Evolutionary conservation across 1,140 invertebrate species (phyloP).

Genomic region (Arctopsyche grandis): DNA sequence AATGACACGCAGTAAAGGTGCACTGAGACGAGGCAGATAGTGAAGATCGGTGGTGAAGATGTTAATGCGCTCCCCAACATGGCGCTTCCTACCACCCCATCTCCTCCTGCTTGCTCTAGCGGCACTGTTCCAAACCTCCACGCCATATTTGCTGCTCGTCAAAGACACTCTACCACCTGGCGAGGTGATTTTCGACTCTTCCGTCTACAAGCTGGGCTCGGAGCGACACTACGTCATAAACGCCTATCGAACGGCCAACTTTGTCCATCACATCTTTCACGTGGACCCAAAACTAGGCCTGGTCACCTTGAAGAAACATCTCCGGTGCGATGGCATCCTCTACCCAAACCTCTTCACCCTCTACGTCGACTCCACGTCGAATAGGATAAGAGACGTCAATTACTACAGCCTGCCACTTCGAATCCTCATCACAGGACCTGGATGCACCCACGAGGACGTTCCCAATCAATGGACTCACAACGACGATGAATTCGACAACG

Average conservation of each 20-base stretch:
- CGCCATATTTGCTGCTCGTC: constrained; percentile 75
- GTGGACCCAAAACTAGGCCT: constrained; percentile 79
- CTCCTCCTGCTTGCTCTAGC: background rate
- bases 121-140: background rate
- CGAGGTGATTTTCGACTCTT: constrained; percentile 80
- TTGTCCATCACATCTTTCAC: constrained; percentile 79
- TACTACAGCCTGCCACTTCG: constrained; percentile 85
- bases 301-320: constrained; percentile 75
- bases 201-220: constrained; percentile 79
- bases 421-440: constrained; percentile 79
- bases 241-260: constrained; percentile 79
- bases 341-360: constrained; percentile 87
- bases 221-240: constrained; percentile 81
- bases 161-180: constrained; percentile 75
- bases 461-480: constrained; percentile 57
- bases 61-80: constrained; percentile 34
- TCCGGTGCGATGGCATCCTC: constrained; percentile 83
- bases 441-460: constrained; percentile 67
- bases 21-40: constrained; percentile 49
- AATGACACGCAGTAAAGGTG: constrained; percentile 42
- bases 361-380: constrained; percentile 86
- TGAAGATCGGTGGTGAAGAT: constrained; percentile 38
- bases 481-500: constrained; percentile 61
- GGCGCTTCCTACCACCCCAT: background rate
- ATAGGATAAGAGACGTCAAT: constrained; percentile 79